These are phyloP conservation scores for Graptemys geographica DNA, from an alignment of 2,797 vertebrate genomes.

Conservation along the genomic window DNA sequence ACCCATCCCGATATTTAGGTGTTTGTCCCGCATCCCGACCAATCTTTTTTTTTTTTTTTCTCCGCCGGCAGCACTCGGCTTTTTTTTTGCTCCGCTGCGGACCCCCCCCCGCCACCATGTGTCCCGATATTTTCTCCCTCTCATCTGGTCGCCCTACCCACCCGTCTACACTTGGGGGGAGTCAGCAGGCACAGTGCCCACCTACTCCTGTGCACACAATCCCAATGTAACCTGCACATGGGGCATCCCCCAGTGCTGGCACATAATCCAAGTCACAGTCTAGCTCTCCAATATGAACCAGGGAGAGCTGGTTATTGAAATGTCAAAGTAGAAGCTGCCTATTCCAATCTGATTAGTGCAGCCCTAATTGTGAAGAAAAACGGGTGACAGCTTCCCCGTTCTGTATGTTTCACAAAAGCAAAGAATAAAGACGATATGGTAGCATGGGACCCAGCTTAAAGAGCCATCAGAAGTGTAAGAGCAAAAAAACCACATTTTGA, in stretches of 20 bases:
- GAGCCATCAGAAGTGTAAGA: not conserved
- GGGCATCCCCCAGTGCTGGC: not conserved
- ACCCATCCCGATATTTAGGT: not conserved
- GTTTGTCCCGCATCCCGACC: too few relatives aligned
- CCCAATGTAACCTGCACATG: not conserved
- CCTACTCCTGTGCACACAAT: not conserved
- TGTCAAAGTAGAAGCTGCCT: rapidly evolving
- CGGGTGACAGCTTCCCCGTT: not conserved
- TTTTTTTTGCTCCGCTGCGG: too few relatives aligned
- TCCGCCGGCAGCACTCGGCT: too few relatives aligned
- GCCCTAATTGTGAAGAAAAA: not conserved
- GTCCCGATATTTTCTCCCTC: too few relatives aligned
- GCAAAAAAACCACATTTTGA: not conserved
- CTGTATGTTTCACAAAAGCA: not conserved
- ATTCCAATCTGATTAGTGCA: not conserved
- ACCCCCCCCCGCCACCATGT: too few relatives aligned
- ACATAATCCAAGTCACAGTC: not conserved
- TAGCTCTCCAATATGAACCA: not conserved
- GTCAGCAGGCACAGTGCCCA: rapidly evolving
- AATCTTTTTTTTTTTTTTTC: too few relatives aligned
- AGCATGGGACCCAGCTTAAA: not conserved
- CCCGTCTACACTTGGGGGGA: rapidly evolving
- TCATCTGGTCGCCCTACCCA: too few relatives aligned
- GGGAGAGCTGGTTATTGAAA: not conserved
- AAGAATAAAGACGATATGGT: not conserved